A percentile compares a stretch with the other conserved stretches of the same genome.
Evolutionary conservation across 2,888 invertebrate genomes (phyloP).

Genomic region (Eilema sororculum): DNA sequence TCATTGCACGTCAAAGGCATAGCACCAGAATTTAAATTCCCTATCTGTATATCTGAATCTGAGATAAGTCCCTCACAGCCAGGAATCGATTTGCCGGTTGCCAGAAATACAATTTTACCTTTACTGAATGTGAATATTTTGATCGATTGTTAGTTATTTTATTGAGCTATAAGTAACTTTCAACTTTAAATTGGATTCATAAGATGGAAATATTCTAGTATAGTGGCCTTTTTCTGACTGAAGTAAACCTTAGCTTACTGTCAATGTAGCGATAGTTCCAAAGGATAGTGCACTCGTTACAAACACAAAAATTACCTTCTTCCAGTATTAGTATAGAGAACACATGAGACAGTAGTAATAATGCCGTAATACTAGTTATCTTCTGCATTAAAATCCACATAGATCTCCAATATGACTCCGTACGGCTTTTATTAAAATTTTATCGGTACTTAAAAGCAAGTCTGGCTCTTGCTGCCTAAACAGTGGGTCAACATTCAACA

Average conservation of each 20-base stretch:
- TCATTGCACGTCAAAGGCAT: constrained; percentile 11
- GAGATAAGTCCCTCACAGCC: constrained; percentile 19
- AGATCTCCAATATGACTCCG: not conserved
- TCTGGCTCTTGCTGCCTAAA: constrained; percentile 19
- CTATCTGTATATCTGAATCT: constrained; percentile 11
- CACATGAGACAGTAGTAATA: no score
- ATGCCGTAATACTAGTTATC: not conserved
- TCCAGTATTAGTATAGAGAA: no score
- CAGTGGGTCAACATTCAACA: not conserved
- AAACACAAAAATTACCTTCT: no score
- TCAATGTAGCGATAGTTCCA: no score
- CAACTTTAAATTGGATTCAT: no score
- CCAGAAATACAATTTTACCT: constrained; percentile 33
- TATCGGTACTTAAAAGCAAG: constrained; percentile 14
- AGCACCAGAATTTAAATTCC: constrained; percentile 29
- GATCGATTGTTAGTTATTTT: no score
- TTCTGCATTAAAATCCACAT: not conserved
- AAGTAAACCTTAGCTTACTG: no score
- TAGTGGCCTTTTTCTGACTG: no score
- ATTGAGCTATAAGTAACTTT: no score
- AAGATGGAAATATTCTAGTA: no score
- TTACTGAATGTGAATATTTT: not conserved
- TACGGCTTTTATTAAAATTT: constrained; percentile 21
- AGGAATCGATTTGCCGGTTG: constrained; percentile 15
- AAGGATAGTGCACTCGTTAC: no score